phyloP scores from a whole-genome alignment of 1,140 invertebrate genomes.

The Glossosoma conforme region DNA sequence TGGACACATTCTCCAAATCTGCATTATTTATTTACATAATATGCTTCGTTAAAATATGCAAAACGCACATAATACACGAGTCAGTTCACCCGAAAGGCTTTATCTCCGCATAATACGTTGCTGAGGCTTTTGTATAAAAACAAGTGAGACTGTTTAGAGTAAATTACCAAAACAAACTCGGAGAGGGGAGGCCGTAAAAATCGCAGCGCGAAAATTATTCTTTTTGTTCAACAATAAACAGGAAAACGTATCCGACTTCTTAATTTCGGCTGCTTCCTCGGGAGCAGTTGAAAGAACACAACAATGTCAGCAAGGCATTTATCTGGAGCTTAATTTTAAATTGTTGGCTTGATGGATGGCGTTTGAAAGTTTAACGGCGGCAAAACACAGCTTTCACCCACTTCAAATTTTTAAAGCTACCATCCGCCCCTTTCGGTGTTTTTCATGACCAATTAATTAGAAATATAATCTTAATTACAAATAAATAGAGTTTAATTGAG shows the following conservation, averaged over 20 bases:
- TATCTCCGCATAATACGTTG: slow-evolving; percentile 19
- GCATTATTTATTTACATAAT: too few species aligned
- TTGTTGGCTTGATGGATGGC: slow-evolving; percentile 12
- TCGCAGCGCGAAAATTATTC: slow-evolving; percentile 17
- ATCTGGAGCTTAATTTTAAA: slow-evolving; percentile 16
- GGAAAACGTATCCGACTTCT: slow-evolving; percentile 22
- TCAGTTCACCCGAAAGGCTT: slow-evolving; percentile 16
- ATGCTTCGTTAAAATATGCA: too few species aligned
- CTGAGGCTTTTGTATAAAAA: slow-evolving; percentile 14
- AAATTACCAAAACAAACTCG: slow-evolving; percentile 20
- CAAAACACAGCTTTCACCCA: neutral
- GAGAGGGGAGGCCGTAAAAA: slow-evolving; percentile 26
- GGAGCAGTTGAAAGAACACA: slow-evolving; percentile 8
- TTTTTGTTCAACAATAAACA: slow-evolving; percentile 20
- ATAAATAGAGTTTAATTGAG: too few species aligned
- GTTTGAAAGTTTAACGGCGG: neutral
- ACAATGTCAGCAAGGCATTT: slow-evolving; percentile 7
- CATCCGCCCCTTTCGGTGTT: too few species aligned
- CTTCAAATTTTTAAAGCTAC: too few species aligned
- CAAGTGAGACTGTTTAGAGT: slow-evolving; percentile 25
- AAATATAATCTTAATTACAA: too few species aligned
- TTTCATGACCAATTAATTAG: too few species aligned
- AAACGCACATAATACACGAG: slow-evolving; percentile 13
- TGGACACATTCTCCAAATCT: too few species aligned
- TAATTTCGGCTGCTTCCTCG: slow-evolving; percentile 17